Base-by-base conservation (phyloP, 2,888 invertebrate species). In the Augochlorella aurata region DNA sequence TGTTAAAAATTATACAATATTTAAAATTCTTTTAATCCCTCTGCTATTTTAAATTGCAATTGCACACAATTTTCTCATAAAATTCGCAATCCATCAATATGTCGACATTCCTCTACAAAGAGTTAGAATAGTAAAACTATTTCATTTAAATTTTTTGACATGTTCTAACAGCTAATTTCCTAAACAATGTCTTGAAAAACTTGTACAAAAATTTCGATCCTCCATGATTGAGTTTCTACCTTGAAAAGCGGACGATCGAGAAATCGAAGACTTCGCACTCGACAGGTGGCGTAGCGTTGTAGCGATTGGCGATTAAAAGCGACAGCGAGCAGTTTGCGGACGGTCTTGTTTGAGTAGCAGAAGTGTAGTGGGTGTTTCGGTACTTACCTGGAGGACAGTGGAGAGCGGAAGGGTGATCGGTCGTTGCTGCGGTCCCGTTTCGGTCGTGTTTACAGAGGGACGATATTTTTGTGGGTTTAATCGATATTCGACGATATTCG, bases 311-410 rank as follows among this genome's bases (percentile, higher is more conserved):
- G 54, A 21, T 54, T 54, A 21, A 54, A 7, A 7, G 54, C 54
- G 14, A 21, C 21, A 3, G 14, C 24, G 61, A 61, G 29, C 61
- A 29, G 24, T 24, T 61, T n/a, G 73, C 50, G 74, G 74, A 67
- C 81, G 44, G 44, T 24, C 69, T 74, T 38, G 24, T 49, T 66
- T 18, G 58, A 61, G 21, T 66, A 54, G 76, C 50, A 49, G n/a
- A 58, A 58, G 65, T 52, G 50, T 63, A 50, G 45, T 2, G 58
- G 50, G 77, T n/a, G n/a, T 68, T 44, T 10, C 44, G 66, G 77
- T 76, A 92, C 92, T 92, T 91, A 92, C 93, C 92, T 92, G 92
- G 83, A 91, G 87, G 82, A 90, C 83, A 81, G 89, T 85, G 84
- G 90, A 90, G 88, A 91, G 86, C 75, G 92, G 91, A 85, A 92